Evolutionary conservation across 2,888 invertebrate species (phyloP).

Genomic region (Rhaphigaster nebulosa): DNA sequence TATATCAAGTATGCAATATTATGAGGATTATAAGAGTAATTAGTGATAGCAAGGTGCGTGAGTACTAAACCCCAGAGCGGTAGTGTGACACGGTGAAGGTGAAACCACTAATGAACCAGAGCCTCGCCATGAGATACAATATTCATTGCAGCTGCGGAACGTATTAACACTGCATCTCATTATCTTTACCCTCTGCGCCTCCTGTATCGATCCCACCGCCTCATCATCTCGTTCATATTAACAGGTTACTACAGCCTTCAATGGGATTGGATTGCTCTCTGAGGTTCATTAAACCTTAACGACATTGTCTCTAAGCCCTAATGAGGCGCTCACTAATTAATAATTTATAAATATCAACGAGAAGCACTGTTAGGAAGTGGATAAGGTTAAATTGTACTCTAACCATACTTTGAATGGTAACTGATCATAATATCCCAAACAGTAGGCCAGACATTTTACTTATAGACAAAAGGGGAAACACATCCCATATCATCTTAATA

Average conservation of each 20-base stretch:
- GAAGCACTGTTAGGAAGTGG: not conserved
- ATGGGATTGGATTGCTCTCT: not conserved
- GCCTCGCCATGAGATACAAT: not conserved
- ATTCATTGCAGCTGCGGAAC: conserved; percentile 15
- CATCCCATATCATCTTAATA: no score
- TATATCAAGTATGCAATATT: not conserved
- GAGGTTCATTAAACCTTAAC: not conserved
- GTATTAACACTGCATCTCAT: conserved; percentile 37
- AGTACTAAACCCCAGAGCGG: not conserved
- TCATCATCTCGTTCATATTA: conserved; percentile 23
- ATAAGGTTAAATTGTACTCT: no score
- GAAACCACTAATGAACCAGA: conserved; percentile 7
- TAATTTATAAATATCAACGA: no score
- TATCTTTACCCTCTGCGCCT: not conserved
- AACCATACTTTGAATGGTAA: no score
- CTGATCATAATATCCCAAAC: no score
- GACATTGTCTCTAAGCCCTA: not conserved
- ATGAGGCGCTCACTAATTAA: not conserved
- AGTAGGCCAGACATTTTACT: no score
- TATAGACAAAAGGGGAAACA: no score
- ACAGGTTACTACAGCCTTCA: not conserved
- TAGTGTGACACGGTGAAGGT: not conserved
- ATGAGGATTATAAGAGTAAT: not conserved
- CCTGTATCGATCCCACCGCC: not conserved
- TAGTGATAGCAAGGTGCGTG: not conserved